phyloP scores from a whole-genome alignment of 2,113 vertebrate genomes.

The Melanocharis versteri region DNA sequence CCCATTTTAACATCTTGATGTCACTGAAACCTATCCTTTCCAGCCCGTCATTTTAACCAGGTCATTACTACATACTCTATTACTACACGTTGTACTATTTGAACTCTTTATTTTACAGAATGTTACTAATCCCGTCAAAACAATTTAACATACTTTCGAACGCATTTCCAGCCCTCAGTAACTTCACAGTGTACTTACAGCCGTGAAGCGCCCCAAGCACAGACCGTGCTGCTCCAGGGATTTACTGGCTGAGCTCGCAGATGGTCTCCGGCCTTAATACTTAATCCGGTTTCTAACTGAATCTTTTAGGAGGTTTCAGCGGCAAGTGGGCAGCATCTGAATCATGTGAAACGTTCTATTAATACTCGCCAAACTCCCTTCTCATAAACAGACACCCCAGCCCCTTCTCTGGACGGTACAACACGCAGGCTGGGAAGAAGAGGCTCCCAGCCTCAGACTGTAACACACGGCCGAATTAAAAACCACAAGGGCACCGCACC shows the following conservation, averaged over 20 bases:
- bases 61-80: background rate
- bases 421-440: background rate
- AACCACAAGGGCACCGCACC: accelerated
- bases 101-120: background rate
- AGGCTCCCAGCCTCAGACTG: accelerated
- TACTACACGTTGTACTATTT: accelerated
- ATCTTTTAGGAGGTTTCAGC: background rate
- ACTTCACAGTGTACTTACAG: background rate
- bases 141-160: background rate
- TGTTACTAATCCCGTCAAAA: background rate
- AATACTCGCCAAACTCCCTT: background rate
- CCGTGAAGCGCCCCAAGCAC: background rate
- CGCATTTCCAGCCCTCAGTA: background rate
- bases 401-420: background rate
- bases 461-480: background rate
- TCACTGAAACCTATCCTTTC: background rate
- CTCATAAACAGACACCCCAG: accelerated
- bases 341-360: background rate
- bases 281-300: background rate
- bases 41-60: background rate
- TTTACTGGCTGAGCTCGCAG: background rate
- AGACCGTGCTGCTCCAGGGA: background rate
- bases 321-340: background rate
- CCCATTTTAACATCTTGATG: background rate
- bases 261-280: background rate